These are phyloP conservation scores for Chiloscyllium plagiosum DNA, from an alignment of 2,113 vertebrate genomes.

Conservation along the genomic window DNA sequence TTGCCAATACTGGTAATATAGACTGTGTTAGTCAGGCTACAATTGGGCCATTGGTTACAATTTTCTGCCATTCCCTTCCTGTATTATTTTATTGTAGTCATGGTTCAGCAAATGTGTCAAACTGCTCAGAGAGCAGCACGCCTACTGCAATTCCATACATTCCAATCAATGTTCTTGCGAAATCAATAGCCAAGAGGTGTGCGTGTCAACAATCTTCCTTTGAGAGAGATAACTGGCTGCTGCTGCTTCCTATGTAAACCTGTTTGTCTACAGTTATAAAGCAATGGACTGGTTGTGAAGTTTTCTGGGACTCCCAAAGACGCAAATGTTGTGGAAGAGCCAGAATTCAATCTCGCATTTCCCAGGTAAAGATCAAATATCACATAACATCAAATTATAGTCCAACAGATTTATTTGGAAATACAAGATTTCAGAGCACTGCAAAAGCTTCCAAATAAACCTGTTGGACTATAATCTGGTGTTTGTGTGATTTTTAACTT, in stretches of 20 bases:
- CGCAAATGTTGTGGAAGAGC: neutral
- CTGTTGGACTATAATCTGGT: too few relatives aligned
- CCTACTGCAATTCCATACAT: neutral
- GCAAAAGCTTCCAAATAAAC: too few relatives aligned
- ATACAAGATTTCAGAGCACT: too few relatives aligned
- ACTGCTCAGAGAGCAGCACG: neutral
- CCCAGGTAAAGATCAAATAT: too few relatives aligned
- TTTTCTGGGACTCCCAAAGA: neutral
- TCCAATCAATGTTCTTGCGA: neutral
- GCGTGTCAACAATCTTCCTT: neutral
- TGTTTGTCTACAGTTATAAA: neutral
- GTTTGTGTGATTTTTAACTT: too few relatives aligned
- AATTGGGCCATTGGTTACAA: neutral
- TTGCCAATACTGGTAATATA: too few relatives aligned
- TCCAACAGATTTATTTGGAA: too few relatives aligned
- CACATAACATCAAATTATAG: too few relatives aligned
- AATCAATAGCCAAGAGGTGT: neutral
- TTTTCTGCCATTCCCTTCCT: neutral
- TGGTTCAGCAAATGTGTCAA: neutral
- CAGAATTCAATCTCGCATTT: too few relatives aligned
- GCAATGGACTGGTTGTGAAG: neutral
- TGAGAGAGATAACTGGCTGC: neutral
- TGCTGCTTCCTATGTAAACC: neutral
- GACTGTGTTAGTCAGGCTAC: neutral
- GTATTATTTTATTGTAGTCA: neutral